phyloP scores from a whole-genome alignment of 2,888 invertebrate genomes.

The Lordiphosa fenestrarum region DNA sequence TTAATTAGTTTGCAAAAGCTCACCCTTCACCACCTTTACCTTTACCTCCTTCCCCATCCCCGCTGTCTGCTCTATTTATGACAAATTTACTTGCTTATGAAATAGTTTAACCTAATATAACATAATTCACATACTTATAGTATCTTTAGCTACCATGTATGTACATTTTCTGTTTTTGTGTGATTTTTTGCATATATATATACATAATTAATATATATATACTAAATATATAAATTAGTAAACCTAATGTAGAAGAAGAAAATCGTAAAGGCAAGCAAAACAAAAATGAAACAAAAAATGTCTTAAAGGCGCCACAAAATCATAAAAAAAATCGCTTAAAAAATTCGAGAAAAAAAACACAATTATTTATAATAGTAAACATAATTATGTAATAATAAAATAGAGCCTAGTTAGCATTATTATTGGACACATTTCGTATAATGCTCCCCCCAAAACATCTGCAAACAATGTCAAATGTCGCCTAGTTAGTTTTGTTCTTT shows the following conservation, averaged over 20 bases:
- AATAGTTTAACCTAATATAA: constrained; percentile 10
- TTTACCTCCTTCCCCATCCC: neutral
- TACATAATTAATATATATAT: constrained; percentile 9
- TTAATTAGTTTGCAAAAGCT: constrained; percentile 15
- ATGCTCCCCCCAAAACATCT: constrained; percentile 31
- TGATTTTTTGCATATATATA: constrained; percentile 40
- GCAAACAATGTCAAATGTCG: constrained; percentile 21
- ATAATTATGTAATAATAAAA: constrained; percentile 18
- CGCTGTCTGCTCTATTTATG: constrained; percentile 40
- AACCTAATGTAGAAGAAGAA: constrained; percentile 25
- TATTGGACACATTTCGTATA: constrained; percentile 57
- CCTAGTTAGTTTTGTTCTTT: constrained; percentile 14
- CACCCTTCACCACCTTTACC: constrained; percentile 8
- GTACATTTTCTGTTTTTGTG: constrained; percentile 62
- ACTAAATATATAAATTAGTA: constrained; percentile 32
- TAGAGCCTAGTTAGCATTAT: constrained; percentile 67
- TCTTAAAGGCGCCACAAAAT: constrained; percentile 55
- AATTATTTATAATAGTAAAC: constrained; percentile 36
- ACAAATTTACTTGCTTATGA: constrained; percentile 47
- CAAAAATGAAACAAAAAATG: constrained; percentile 41
- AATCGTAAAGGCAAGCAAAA: constrained; percentile 14
- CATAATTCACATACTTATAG: constrained; percentile 41
- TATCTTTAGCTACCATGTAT: constrained; percentile 33
- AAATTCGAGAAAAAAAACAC: constrained; percentile 15
- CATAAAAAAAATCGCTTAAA: constrained; percentile 14